These are phyloP conservation scores for Saccopteryx bilineata DNA, from an alignment of 2,113 vertebrate genomes.

Conservation along the genomic window DNA sequence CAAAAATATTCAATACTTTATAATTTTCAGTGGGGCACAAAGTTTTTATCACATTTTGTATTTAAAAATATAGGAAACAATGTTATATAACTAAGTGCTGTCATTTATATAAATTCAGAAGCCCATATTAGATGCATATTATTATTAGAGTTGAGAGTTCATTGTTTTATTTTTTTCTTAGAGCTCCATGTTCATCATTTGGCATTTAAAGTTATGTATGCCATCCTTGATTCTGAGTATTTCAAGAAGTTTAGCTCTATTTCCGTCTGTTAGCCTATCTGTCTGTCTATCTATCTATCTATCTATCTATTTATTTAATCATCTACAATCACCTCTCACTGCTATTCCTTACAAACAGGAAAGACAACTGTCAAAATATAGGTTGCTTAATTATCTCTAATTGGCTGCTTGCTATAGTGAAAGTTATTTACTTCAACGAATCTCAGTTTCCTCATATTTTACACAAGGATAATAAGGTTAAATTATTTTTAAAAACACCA, in stretches of 20 bases:
- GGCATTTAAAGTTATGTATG: background rate
- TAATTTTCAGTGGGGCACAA: background rate
- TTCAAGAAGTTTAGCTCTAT: constrained; percentile 40
- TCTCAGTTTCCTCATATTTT: constrained; percentile 4
- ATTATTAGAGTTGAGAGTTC: no score
- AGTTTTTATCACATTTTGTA: constrained; percentile 17
- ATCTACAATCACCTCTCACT: background rate
- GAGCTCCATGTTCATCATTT: background rate
- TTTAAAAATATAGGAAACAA: constrained; percentile 18
- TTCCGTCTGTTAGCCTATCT: background rate
- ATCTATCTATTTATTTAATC: no score
- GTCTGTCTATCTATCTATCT: no score
- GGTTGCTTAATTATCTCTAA: background rate
- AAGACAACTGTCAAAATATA: background rate
- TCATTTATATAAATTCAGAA: constrained; percentile 36
- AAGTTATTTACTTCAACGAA: constrained; percentile 35
- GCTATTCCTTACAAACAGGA: background rate
- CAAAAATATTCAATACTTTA: constrained; percentile 26
- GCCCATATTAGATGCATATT: background rate
- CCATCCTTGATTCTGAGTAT: background rate
- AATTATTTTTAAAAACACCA: background rate
- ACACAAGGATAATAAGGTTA: background rate
- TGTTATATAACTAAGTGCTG: background rate
- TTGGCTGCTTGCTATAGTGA: background rate
- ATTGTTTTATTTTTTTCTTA: background rate